Percentiles rank a stretch among this genome's conserved stretches.
Conservation (phyloP, 2,113 vertebrate genomes). For the Monarcha castaneiventris region DNA sequence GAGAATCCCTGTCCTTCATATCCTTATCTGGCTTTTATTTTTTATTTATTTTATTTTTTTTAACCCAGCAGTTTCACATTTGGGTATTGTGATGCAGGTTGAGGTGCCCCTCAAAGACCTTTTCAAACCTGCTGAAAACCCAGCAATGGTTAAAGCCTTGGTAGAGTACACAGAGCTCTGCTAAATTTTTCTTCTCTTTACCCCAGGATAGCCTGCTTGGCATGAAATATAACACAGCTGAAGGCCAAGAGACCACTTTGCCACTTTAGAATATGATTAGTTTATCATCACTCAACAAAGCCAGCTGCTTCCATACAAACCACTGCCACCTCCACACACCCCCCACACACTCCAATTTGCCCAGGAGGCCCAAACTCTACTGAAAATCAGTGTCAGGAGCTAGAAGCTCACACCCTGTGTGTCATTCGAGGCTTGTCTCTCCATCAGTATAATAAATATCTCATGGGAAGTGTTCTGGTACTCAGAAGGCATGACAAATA, state of each 20-base stretch:
- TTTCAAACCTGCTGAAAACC: background rate
- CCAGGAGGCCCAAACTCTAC: background rate
- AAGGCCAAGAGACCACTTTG: background rate
- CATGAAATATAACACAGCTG: background rate
- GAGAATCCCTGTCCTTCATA: background rate
- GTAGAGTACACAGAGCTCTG: background rate
- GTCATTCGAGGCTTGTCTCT: background rate
- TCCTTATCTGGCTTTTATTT: background rate
- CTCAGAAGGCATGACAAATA: background rate
- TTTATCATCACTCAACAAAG: background rate
- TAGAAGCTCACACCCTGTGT: background rate
- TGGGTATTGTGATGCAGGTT: background rate
- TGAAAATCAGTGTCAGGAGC: background rate
- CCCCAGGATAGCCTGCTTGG: background rate
- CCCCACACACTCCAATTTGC: accelerated
- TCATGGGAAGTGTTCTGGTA: background rate
- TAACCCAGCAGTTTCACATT: background rate
- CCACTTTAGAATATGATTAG: background rate
- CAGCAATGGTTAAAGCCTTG: background rate
- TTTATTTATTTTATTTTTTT: background rate
- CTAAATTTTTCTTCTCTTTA: background rate
- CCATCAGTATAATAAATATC: background rate
- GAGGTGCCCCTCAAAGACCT: background rate
- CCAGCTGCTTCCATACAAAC: background rate
- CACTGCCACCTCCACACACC: background rate